Evolutionary conservation across 2,797 vertebrate species (phyloP).

Genomic region (Ctenopoma multispine): DNA sequence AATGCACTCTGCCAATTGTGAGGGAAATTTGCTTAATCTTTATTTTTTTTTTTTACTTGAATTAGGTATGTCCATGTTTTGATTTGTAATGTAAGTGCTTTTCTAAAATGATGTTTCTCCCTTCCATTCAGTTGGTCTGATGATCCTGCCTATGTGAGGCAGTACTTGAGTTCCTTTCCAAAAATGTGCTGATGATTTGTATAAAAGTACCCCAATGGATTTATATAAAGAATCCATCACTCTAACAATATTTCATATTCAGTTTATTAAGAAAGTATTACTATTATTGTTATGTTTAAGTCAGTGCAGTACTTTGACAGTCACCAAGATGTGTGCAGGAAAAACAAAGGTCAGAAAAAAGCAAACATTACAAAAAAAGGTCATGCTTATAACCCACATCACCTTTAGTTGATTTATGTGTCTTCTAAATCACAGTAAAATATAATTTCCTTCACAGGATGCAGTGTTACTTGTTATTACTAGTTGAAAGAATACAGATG

Average conservation of each 20-base stretch:
- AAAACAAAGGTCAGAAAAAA: not conserved
- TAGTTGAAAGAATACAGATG: conserved; percentile 20
- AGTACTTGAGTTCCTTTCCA: conserved; percentile 12
- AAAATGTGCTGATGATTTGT: conserved; percentile 34
- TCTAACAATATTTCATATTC: too few relatives aligned
- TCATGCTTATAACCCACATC: conserved; percentile 1
- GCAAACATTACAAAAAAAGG: not conserved
- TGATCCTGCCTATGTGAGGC: conserved; percentile 38
- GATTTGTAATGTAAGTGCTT: conserved; percentile 7
- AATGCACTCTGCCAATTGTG: conserved; percentile 4
- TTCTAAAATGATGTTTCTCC: conserved; percentile 17
- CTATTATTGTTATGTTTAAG: too few relatives aligned
- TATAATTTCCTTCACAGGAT: conserved; percentile 19
- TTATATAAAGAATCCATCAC: too few relatives aligned
- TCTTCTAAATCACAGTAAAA: not conserved
- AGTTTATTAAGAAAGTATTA: not conserved
- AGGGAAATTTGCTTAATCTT: conserved; percentile 11
- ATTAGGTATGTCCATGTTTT: conserved; percentile 28
- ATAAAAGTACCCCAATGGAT: too few relatives aligned
- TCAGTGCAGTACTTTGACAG: too few relatives aligned
- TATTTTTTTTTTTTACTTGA: too few relatives aligned
- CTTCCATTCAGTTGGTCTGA: conserved; percentile 32
- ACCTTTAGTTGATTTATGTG: not conserved
- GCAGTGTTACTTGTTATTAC: conserved; percentile 36
- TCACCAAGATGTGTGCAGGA: not conserved